Evolutionary conservation across 2,888 invertebrate genomes (phyloP), one percentile per base, ranked within the genome.

Genomic region (Agrochola lota): DNA sequence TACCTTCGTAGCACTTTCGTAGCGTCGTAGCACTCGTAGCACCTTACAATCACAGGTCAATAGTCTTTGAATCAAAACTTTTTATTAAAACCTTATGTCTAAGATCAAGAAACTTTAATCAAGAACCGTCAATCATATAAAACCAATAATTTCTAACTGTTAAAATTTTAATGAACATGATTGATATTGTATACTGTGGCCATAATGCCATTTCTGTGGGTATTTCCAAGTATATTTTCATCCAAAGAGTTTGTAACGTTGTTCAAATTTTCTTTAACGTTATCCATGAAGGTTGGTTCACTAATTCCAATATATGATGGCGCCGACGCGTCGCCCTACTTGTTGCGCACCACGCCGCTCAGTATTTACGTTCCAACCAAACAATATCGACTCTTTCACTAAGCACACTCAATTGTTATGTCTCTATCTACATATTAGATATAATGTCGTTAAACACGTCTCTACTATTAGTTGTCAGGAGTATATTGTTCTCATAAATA

Each of bases 281-380:
- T 84, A 77, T 81, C 62, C 69, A 74, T 60, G 72, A 73, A 78
- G 85, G 74, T 81, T 77, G 72, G 60, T 81, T 81, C 59, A 78
- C 77, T 85, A 81, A 83, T 83, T 85, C 81, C 78, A 87, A 85
- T 85, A 81, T 85, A 78, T 84, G 88, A 84, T 80, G 88, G 85
- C 88, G 87, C 94, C 95, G 92, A 91, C 92, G 90, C 88, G 95
- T 91, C 96, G 95, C 94, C 94, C 92, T 94, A 95, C 95, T 95
- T 95, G 95, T 95, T 95, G 95, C 94, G 87, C 91, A 81, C 88
- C 86, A 84, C 90, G 85, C 87, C 88, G 83, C 87, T 89, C 90
- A 91, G 90, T 92, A 94, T 93, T 93, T 93, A 94, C 91, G 91
- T 88, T 86, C 86, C 87, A 91, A 91, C 91, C 91, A 92, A 91